phyloP scores from a whole-genome alignment of 2,888 invertebrate genomes.

The Ethmia dodecea region DNA sequence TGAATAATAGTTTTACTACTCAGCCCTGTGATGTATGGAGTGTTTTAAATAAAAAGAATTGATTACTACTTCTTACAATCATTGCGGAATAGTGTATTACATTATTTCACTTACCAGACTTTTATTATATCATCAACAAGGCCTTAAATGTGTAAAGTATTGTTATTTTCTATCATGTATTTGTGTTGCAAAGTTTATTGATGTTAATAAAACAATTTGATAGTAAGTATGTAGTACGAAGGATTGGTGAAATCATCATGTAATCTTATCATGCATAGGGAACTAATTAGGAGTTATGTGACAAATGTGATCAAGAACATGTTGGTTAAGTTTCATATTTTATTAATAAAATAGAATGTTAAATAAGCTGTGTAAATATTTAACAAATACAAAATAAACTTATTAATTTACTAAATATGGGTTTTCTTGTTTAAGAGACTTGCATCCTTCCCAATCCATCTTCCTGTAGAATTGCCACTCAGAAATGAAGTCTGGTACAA shows the following conservation, averaged over 20 bases:
- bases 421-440: conserved; percentile 24
- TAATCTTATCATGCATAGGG: conserved; percentile 1
- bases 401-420: conserved; percentile 68
- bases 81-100: no score
- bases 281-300: conserved; percentile 44
- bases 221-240: background rate
- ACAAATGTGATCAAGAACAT: conserved; percentile 67
- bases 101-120: background rate
- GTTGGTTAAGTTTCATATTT: conserved; percentile 73
- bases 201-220: conserved; percentile 30
- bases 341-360: conserved; percentile 59
- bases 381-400: conserved; percentile 70
- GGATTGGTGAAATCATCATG: conserved; percentile 14
- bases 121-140: conserved; percentile 32
- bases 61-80: no score
- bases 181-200: conserved; percentile 50
- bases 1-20: no score
- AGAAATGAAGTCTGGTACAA: no score
- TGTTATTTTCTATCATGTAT: conserved; percentile 41
- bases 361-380: conserved; percentile 71
- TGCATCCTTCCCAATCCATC: no score
- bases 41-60: no score
- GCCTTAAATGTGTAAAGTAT: conserved; percentile 61
- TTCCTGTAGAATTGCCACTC: no score
- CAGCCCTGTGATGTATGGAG: no score